Base-by-base conservation (phyloP, 2,888 invertebrate genomes). In the Thereva nobilitata region DNA sequence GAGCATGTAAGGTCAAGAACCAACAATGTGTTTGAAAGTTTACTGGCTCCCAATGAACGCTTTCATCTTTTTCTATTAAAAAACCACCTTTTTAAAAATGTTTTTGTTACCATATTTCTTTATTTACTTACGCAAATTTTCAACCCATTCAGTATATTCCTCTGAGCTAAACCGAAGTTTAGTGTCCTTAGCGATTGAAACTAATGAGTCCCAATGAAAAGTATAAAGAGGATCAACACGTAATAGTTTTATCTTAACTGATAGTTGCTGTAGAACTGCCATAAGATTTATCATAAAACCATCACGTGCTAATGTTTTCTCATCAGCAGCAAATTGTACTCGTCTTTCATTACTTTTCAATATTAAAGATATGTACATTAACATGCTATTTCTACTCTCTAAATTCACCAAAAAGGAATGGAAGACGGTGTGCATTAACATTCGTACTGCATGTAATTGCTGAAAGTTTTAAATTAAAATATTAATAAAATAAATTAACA, bases 21-120 rank as follows among this genome's bases (percentile, higher is more conserved):
- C 97, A 98, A 78, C 97, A 98, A 73, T 95, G 93, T 0, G 97
- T 97, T 71, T 94, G 92, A 82, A 99, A 99, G 76, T 95, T 97
- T 3, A 91, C 87, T 63, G 91, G 89, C 7, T 86, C 86, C 88
- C 90, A 91, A 55, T 84, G 82, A 77, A 87, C 86, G 38, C 77
- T 80, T 1, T 82, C 80, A 68, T 82, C 81, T 56, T 82, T 83
- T 69, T 82, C 85, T 86, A 74, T 5, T 73, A 0, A 71, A 71
- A 38, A 9, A 23, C 23, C 1, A 9, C 12, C 41, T 55, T n/a
- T n/a, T n/a, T 9, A 55, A 40, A 41, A 37, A 59, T 38, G n/a
- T 8, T 7, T n/a, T 53, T 35, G 10, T 54, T 12, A 2, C 57
- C 7, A 38, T 12, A 4, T 35, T n/a, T 8, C 44, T 66, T 8